Base-by-base conservation (phyloP, 2,888 invertebrate species). In the Schizaphis graminum region DNA sequence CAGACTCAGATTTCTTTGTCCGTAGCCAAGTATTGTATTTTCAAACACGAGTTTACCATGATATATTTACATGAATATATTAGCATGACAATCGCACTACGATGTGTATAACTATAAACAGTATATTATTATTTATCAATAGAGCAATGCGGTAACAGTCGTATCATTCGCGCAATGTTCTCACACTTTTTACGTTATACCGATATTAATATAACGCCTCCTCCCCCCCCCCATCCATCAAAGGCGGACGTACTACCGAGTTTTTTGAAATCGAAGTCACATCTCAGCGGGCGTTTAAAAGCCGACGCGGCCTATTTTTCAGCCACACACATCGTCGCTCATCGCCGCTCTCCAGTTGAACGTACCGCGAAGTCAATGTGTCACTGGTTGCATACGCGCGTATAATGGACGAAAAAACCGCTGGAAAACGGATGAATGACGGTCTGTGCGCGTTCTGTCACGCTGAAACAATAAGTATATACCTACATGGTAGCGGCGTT, bases 191-290 rank as follows among this genome's bases (percentile, higher is more conserved):
- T 7, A 35, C 21, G 21, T 77, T 77, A 35, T 21, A 8, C 77
- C 1, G 35, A 21, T 77, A 35, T 77, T 35, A 77, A 77, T 21
- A 35, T 21, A 35, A 8, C 8, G 3, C 77, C 35, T 3, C 16
- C 35, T 44, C 44, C 44, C 44, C 44, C 44, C 41, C 3, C 41
- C 2, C 77, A 35, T 21, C 77, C 35, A 21, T 35, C 35, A 77
- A 35, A 21, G 16, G n/a, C 7, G 21, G 8, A 26, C 61, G 28
- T 16, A n/a, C n/a, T 10, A 67, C 35, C 77, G 21, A 77, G 77
- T 21, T 77, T 77, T 77, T 77, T 35, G 77, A 77, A 77, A 77
- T 77, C 35, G 35, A 77, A 77, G 77, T 77, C 77, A 77, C 77
- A 77, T 35, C 77, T 77, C 21, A 35, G 77, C 77, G 2, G 77